A percentile compares a stretch with the other conserved stretches of the same genome.
phyloP scores from a whole-genome alignment of 2,888 invertebrate species.

The Congeria kusceri region DNA sequence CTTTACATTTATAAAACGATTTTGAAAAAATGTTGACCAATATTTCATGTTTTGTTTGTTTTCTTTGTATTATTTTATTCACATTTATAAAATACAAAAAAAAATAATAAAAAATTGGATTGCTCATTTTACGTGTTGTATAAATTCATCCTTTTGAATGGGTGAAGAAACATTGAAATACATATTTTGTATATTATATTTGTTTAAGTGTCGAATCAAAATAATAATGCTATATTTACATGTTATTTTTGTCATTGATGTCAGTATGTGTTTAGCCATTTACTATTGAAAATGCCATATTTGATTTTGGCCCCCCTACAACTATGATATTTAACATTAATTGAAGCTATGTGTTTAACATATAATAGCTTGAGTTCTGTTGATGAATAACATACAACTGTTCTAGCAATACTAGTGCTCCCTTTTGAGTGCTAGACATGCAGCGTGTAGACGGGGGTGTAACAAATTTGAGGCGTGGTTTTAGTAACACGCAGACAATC shows the following conservation, averaged over 20 bases:
- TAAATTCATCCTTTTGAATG: conserved; percentile 3
- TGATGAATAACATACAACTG: background rate
- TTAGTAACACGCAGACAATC: conserved; percentile 75
- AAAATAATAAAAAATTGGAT: conserved; percentile 51
- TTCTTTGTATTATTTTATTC: conserved; percentile 33
- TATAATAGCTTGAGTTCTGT: no score
- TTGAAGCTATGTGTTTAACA: no score
- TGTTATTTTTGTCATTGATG: conserved; percentile 68
- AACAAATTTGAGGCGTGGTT: conserved; percentile 56
- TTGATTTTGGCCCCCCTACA: background rate
- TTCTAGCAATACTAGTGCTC: conserved; percentile 69
- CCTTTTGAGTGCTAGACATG: conserved; percentile 80
- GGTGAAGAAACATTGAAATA: conserved; percentile 20
- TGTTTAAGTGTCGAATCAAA: conserved; percentile 68
- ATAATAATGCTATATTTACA: conserved; percentile 66
- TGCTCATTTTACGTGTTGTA: conserved; percentile 60
- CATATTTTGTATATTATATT: conserved; percentile 22
- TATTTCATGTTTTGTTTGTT: conserved; percentile 61
- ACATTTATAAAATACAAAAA: conserved; percentile 36
- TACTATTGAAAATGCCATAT: conserved; percentile 22
- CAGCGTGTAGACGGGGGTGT: conserved; percentile 62
- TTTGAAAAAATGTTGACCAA: conserved; percentile 78
- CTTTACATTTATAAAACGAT: conserved; percentile 78
- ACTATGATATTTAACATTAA: no score
- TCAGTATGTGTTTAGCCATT: conserved; percentile 15